Conservation (phyloP, 2,888 invertebrate genomes). For the Heteropelma amictum region DNA sequence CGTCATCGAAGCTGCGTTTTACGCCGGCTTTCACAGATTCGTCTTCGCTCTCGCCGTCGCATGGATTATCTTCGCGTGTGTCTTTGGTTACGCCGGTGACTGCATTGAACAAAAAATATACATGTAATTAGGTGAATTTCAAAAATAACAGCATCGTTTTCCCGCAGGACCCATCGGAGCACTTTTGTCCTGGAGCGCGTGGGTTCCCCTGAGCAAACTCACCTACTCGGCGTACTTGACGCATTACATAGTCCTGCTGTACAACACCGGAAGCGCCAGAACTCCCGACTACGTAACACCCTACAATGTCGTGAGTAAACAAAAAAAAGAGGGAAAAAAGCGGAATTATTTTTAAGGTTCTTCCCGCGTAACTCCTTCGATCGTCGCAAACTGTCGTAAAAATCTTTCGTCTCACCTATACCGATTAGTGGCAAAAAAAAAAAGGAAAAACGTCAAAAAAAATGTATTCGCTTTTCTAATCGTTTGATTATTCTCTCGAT, state of each 20-base stretch:
- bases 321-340: too few relatives aligned
- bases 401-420: too few relatives aligned
- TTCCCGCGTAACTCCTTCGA: background rate
- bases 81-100: slow-evolving; percentile 83
- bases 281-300: slow-evolving; percentile 60
- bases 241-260: slow-evolving; percentile 70
- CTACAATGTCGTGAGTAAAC: slow-evolving; percentile 62
- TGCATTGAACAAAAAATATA: background rate
- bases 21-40: slow-evolving; percentile 72
- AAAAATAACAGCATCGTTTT: too few relatives aligned
- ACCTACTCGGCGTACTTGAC: slow-evolving; percentile 74
- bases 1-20: slow-evolving; percentile 69
- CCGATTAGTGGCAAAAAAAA: too few relatives aligned
- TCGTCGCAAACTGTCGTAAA: too few relatives aligned
- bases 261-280: slow-evolving; percentile 65
- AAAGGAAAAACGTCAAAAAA: too few relatives aligned
- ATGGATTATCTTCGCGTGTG: slow-evolving; percentile 80
- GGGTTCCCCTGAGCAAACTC: slow-evolving; percentile 72
- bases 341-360: background rate
- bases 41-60: slow-evolving; percentile 68
- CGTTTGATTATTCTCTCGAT: too few relatives aligned
- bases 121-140: too few relatives aligned
- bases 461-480: too few relatives aligned
- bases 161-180: slow-evolving; percentile 67
- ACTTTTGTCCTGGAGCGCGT: slow-evolving; percentile 69